Conservation (phyloP, 2,797 vertebrate genomes). For the Pseudotriccus pelzelni region DNA sequence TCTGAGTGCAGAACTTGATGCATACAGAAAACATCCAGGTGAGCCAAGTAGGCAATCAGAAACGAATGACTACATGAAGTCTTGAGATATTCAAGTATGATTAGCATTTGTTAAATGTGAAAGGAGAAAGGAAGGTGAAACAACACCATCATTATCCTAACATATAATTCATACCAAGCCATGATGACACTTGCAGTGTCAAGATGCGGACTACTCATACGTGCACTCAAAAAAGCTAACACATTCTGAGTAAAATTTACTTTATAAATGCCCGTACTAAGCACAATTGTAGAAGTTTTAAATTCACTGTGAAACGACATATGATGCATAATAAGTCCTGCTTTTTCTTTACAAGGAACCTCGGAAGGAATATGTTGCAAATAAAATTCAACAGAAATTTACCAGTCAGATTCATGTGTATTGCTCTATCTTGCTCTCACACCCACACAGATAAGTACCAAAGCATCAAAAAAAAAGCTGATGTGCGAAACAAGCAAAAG, state of each 20-base stretch:
- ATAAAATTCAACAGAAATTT: not conserved
- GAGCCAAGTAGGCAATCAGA: not conserved
- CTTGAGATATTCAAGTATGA: not conserved
- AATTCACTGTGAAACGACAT: constrained; percentile 6
- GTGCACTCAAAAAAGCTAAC: not conserved
- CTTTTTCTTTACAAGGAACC: not conserved
- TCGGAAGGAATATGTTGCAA: not conserved
- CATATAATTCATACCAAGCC: not conserved
- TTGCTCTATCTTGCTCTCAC: not conserved
- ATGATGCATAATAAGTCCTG: not conserved
- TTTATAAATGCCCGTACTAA: not conserved
- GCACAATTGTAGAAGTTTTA: not conserved
- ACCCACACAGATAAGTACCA: not conserved
- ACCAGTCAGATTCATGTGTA: not conserved
- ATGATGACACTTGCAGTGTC: not conserved
- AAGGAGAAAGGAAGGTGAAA: not conserved
- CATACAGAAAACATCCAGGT: not conserved
- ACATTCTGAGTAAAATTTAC: not conserved
- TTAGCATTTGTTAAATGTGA: not conserved
- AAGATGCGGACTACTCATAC: not conserved
- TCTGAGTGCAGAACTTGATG: not conserved
- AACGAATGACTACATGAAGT: not conserved
- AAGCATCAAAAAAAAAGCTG: not conserved
- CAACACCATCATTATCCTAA: not conserved
- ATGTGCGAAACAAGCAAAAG: not conserved